A percentile compares a stretch with the other conserved stretches of the same genome.
Conservation (phyloP, 1,140 invertebrate genomes). For the Olivierus martensii region DNA sequence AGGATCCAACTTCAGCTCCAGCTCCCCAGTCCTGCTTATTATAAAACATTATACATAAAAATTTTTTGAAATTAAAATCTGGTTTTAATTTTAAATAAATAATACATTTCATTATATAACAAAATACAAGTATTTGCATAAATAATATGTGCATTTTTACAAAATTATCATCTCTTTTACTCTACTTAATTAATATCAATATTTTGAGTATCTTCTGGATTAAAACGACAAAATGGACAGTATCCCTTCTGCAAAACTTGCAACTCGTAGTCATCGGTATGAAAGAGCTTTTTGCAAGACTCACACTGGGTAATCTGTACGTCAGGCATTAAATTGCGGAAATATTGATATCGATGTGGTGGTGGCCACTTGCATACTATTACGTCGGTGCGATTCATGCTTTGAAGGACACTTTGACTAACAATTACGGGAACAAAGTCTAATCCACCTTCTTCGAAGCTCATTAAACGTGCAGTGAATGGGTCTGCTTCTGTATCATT, state of each 20-base stretch:
- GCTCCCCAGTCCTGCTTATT: no score
- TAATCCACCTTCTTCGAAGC: constrained; percentile 34
- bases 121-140: no score
- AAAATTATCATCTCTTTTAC: no score
- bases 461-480: constrained; percentile 53
- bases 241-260: constrained; percentile 76
- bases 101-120: no score
- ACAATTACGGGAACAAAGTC: constrained; percentile 50
- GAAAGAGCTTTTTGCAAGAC: constrained; percentile 87
- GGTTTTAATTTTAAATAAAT: no score
- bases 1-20: no score
- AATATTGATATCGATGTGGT: constrained; percentile 66
- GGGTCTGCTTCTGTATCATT: constrained; percentile 40
- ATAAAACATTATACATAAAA: no score
- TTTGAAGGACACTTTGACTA: constrained; percentile 50
- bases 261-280: constrained; percentile 93
- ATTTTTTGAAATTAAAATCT: no score
- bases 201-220: not conserved
- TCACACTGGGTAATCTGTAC: constrained; percentile 73
- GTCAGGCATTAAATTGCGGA: constrained; percentile 83
- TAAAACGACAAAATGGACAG: constrained; percentile 78
- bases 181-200: no score
- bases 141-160: no score
- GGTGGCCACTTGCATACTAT: constrained; percentile 62
- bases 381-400: constrained; percentile 63